Evolutionary conservation across 2,888 invertebrate genomes (phyloP).

Genomic region (Stenotaenia linearis): DNA sequence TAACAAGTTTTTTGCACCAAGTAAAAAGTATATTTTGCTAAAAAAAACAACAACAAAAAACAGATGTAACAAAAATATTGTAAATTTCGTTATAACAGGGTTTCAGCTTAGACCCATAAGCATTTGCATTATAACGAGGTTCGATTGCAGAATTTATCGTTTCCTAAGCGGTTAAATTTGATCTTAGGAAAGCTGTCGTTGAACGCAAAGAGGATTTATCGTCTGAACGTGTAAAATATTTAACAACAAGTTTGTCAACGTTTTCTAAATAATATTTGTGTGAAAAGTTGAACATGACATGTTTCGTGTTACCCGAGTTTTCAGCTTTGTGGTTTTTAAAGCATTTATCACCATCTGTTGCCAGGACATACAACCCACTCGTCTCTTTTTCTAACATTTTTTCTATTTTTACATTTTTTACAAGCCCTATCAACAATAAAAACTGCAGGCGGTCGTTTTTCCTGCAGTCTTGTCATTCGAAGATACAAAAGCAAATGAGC

Average conservation of each 20-base stretch:
- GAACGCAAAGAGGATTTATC: background rate
- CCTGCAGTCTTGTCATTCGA: background rate
- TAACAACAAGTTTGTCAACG: background rate
- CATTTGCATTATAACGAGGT: no score
- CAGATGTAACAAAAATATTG: no score
- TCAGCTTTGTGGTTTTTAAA: constrained; percentile 14
- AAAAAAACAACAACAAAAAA: no score
- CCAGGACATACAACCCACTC: background rate
- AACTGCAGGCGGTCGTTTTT: background rate
- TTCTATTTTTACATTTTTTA: background rate
- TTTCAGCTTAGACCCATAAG: no score
- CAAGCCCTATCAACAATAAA: background rate
- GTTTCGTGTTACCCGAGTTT: constrained; percentile 12
- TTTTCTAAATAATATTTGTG: background rate
- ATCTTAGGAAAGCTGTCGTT: no score
- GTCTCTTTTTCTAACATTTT: background rate
- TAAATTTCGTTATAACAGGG: no score
- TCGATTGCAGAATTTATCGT: no score
- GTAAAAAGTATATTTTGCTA: no score
- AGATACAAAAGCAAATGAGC: background rate
- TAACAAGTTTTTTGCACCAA: no score
- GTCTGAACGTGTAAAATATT: background rate
- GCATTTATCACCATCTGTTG: constrained; percentile 23
- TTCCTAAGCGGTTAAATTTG: no score
- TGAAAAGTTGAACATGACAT: background rate